Evolutionary conservation across 1,140 invertebrate species (phyloP).

Genomic region (Gonatopus flavifemur): DNA sequence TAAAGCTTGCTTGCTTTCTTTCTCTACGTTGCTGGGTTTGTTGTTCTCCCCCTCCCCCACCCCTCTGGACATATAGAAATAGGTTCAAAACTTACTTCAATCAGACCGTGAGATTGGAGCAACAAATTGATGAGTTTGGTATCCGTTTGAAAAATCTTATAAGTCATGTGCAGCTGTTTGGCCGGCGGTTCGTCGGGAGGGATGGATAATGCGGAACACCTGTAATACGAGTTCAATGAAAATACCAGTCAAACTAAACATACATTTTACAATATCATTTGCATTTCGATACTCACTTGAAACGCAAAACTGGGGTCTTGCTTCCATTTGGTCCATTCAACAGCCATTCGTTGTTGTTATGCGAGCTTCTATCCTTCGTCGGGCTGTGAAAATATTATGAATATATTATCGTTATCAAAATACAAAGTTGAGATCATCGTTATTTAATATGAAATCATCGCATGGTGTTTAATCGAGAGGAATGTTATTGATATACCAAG

Average conservation of each 20-base stretch:
- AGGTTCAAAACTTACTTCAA: constrained; percentile 65
- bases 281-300: constrained; percentile 44
- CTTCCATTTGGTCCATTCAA: constrained; percentile 44
- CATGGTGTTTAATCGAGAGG: too few species aligned
- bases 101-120: constrained; percentile 73
- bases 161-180: constrained; percentile 73
- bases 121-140: constrained; percentile 75
- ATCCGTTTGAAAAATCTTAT: constrained; percentile 79
- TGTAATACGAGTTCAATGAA: constrained; percentile 25
- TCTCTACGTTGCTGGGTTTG: not conserved
- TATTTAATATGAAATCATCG: too few species aligned
- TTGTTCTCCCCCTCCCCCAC: not conserved
- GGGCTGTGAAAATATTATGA: constrained; percentile 35
- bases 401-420: too few species aligned
- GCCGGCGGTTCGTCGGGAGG: constrained; percentile 63
- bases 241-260: constrained; percentile 1
- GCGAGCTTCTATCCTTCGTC: constrained; percentile 35
- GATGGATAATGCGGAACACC: constrained; percentile 52
- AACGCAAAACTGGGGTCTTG: constrained; percentile 47
- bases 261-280: not conserved
- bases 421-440: too few species aligned
- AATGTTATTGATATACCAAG: too few species aligned
- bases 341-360: constrained; percentile 47
- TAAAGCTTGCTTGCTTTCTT: too few species aligned
- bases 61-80: not conserved